Conservation (phyloP, 2,888 invertebrate genomes). For the Mellilla xanthometata region DNA sequence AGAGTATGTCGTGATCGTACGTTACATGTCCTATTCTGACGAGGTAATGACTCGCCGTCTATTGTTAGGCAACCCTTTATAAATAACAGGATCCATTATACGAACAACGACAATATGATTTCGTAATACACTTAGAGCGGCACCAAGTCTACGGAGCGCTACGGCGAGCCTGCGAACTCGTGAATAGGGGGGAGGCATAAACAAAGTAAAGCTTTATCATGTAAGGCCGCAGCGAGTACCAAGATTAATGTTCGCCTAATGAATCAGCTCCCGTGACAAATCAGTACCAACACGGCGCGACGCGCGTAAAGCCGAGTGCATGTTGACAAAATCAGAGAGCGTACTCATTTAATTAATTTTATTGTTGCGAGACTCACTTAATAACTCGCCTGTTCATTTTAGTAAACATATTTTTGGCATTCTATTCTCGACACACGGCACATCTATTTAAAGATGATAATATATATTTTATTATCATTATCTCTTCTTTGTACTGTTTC, state of each 20-base stretch:
- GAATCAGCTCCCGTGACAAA: constrained; percentile 74
- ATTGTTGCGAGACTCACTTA: constrained; percentile 11
- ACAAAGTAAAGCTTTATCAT: constrained; percentile 56
- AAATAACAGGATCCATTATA: constrained; percentile 10
- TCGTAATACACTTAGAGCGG: constrained; percentile 13
- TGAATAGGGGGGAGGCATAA: constrained; percentile 34
- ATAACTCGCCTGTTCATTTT: constrained; percentile 5
- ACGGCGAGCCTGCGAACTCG: constrained; percentile 17
- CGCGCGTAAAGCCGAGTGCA: constrained; percentile 33
- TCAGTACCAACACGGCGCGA: constrained; percentile 47
- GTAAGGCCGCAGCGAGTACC: constrained; percentile 47
- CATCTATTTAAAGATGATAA: no score
- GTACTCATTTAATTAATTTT: constrained; percentile 22
- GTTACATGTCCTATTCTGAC: constrained; percentile 9
- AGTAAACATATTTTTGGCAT: not conserved
- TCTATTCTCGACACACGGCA: no score
- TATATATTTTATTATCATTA: no score
- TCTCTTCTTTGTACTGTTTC: no score
- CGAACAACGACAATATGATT: constrained; percentile 10
- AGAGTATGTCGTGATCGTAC: constrained; percentile 23
- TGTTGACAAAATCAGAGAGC: constrained; percentile 23
- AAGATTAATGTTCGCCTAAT: constrained; percentile 71
- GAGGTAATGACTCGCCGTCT: constrained; percentile 7
- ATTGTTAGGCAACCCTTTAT: constrained; percentile 10
- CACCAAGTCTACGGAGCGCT: constrained; percentile 9